phyloP scores from a whole-genome alignment of 2,888 invertebrate genomes.

The Chorisops tibialis region DNA sequence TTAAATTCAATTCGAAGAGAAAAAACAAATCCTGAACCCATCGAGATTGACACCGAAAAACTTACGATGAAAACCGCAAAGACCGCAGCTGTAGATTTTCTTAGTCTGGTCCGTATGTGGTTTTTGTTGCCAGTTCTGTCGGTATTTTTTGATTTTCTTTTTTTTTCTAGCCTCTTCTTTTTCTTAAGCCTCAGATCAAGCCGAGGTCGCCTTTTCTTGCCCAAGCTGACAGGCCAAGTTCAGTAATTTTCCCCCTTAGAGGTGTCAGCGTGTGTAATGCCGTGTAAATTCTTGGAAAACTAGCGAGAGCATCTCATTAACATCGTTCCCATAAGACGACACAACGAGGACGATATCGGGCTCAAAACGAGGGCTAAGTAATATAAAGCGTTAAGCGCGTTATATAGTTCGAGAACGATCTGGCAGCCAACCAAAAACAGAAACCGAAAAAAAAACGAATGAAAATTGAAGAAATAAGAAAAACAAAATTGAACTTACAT shows the following conservation, averaged over 20 bases:
- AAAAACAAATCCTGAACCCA: background rate
- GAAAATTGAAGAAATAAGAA: conserved; percentile 4
- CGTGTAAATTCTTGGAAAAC: conserved; percentile 32
- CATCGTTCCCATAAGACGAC: conserved; percentile 28
- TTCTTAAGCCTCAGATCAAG: background rate
- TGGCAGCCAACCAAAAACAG: background rate
- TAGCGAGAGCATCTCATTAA: conserved; percentile 32
- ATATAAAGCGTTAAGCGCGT: background rate
- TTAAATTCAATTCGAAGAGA: background rate
- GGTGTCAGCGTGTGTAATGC: conserved; percentile 33
- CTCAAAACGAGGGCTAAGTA: conserved; percentile 2
- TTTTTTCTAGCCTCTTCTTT: too few relatives aligned
- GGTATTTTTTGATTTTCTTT: background rate
- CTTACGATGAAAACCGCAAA: conserved; percentile 13
- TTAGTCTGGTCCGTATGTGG: background rate
- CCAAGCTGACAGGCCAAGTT: conserved; percentile 13
- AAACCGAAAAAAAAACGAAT: background rate
- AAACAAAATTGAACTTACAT: conserved; percentile 30
- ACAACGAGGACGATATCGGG: conserved; percentile 13
- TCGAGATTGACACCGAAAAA: conserved; percentile 7
- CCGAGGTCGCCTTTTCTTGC: conserved; percentile 17
- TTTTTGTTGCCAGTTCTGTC: background rate
- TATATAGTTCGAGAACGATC: background rate
- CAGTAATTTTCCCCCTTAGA: conserved; percentile 20
- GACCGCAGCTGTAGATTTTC: conserved; percentile 7